Evolutionary conservation across 2,797 vertebrate genomes (phyloP).

Genomic region (Thripadectes ignobilis): DNA sequence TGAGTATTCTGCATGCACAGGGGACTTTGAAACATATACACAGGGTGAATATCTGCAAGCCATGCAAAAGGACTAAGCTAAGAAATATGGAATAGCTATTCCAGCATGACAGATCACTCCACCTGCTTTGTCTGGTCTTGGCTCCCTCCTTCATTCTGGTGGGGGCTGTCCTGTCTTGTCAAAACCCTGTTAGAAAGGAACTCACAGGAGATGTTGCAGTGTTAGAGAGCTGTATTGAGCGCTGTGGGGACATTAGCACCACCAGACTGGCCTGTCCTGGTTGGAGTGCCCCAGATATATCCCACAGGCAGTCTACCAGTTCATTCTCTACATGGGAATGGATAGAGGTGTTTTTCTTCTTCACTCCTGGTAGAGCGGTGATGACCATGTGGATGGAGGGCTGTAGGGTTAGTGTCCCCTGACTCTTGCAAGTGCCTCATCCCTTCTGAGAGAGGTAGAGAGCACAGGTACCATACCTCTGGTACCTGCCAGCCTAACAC

Average conservation of each 20-base stretch:
- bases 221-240: not conserved
- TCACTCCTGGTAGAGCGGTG: not conserved
- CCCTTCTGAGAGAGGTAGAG: not conserved
- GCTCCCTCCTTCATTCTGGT: not conserved
- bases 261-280: not conserved
- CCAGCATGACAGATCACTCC: not conserved
- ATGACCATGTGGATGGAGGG: not conserved
- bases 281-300: not conserved
- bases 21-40: not conserved
- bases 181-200: not conserved
- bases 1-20: not conserved
- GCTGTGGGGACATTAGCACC: not conserved
- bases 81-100: not conserved
- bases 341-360: not conserved
- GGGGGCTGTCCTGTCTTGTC: not conserved
- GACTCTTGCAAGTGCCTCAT: not conserved
- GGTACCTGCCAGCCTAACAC: not conserved
- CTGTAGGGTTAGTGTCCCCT: not conserved
- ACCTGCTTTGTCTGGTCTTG: not conserved
- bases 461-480: not conserved
- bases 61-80: not conserved
- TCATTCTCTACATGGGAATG: not conserved
- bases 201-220: not conserved
- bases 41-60: not conserved
- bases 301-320: not conserved